These are phyloP conservation scores for Rhopilema esculentum DNA, from an alignment of 30 jellyfish, hydroid and myxozoan species.

Conservation along the genomic window DNA sequence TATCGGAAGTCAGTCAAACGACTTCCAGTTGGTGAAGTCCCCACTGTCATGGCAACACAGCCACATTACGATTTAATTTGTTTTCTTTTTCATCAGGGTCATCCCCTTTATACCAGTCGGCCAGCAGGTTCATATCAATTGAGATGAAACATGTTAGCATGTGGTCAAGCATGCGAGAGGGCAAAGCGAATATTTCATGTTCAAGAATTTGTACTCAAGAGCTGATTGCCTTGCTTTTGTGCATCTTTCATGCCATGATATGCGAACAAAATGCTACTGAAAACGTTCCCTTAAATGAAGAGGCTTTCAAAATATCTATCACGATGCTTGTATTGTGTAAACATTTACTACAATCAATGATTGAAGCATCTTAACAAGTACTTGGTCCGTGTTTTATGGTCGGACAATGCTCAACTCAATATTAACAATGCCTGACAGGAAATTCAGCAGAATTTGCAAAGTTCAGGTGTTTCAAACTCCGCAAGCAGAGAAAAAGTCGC, in stretches of 20 bases:
- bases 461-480: neutral
- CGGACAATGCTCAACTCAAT: constrained; percentile 3
- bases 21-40: neutral
- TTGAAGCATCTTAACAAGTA: constrained; percentile 51
- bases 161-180: constrained; percentile 27
- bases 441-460: neutral
- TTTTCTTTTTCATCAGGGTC: constrained; percentile 21
- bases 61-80: constrained; percentile 56
- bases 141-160: constrained; percentile 38
- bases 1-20: neutral
- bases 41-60: constrained; percentile 1
- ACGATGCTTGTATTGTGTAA: neutral
- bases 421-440: neutral
- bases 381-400: constrained; percentile 58
- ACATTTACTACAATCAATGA: constrained; percentile 53
- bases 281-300: neutral
- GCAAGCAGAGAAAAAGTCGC: neutral
- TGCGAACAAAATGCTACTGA: neutral
- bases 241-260: neutral
- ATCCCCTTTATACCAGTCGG: constrained; percentile 38
- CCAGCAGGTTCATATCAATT: constrained; percentile 57
- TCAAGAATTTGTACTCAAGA: neutral
- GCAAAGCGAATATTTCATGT: neutral
- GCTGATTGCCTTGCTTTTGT: neutral
- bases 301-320: neutral